Evolutionary conservation across 2,888 invertebrate species (phyloP).

Genomic region (Cistogaster globosa): DNA sequence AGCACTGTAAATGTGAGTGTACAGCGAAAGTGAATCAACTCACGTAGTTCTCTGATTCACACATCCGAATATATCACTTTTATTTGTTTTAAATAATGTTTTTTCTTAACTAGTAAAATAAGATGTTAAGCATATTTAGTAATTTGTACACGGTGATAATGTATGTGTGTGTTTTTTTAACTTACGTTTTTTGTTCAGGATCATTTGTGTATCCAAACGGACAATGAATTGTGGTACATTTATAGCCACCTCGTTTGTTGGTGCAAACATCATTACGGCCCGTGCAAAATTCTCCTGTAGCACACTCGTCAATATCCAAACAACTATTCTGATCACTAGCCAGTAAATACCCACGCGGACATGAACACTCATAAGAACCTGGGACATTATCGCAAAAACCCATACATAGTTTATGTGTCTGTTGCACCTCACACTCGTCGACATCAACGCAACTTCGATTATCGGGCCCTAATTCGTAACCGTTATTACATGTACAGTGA

Average conservation of each 20-base stretch:
- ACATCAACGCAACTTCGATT: slow-evolving; percentile 86
- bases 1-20: too few relatives aligned
- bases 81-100: too few relatives aligned
- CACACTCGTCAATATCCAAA: slow-evolving; percentile 91
- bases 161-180: slow-evolving; percentile 70
- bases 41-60: too few relatives aligned
- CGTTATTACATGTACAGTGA: slow-evolving; percentile 92
- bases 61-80: too few relatives aligned
- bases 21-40: too few relatives aligned
- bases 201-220: slow-evolving; percentile 93
- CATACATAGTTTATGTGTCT: slow-evolving; percentile 88
- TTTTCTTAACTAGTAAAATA: too few relatives aligned
- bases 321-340: slow-evolving; percentile 91
- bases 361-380: slow-evolving; percentile 92
- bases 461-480: slow-evolving; percentile 92
- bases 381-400: slow-evolving; percentile 93
- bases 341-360: slow-evolving; percentile 91
- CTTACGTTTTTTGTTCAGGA: slow-evolving; percentile 90
- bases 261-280: slow-evolving; percentile 91
- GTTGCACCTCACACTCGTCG: slow-evolving; percentile 92
- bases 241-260: slow-evolving; percentile 94
- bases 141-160: too few relatives aligned
- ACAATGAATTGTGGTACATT: slow-evolving; percentile 93
- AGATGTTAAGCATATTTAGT: too few relatives aligned
- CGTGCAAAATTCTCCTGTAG: slow-evolving; percentile 83